Evolutionary conservation across 2,888 invertebrate genomes (phyloP).

Genomic region (Callimorpha dominula): DNA sequence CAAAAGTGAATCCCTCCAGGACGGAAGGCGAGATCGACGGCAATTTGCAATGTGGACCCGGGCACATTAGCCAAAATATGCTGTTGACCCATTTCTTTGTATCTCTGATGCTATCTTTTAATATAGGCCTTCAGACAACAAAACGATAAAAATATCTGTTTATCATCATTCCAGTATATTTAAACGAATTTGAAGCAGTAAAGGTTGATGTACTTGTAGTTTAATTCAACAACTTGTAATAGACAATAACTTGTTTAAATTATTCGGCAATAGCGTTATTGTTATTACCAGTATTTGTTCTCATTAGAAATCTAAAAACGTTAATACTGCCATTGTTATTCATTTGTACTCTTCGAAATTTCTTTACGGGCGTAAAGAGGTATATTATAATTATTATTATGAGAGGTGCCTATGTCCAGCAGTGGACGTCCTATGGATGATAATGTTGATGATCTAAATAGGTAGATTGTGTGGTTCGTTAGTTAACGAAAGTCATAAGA

Average conservation of each 20-base stretch:
- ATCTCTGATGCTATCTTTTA: slow-evolving; percentile 41
- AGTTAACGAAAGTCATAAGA: too few relatives aligned
- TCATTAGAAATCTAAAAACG: too few relatives aligned
- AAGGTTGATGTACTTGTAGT: neutral
- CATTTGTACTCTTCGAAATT: too few relatives aligned
- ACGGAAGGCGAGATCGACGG: slow-evolving; percentile 50
- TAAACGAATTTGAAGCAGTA: neutral
- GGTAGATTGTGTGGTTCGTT: too few relatives aligned
- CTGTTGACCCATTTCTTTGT: slow-evolving; percentile 55
- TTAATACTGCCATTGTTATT: too few relatives aligned
- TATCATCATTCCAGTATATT: neutral
- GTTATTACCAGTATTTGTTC: neutral
- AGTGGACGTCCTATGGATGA: too few relatives aligned
- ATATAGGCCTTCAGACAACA: slow-evolving; percentile 13
- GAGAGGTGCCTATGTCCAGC: too few relatives aligned
- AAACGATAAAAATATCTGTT: neutral
- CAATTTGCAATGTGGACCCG: slow-evolving; percentile 55
- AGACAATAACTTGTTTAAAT: too few relatives aligned
- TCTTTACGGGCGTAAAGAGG: too few relatives aligned
- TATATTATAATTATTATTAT: too few relatives aligned
- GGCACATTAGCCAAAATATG: slow-evolving; percentile 51
- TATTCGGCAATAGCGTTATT: neutral
- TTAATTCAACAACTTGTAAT: neutral
- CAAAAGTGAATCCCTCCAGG: slow-evolving; percentile 67
- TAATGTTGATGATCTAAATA: too few relatives aligned